phyloP scores from a whole-genome alignment of 2,888 invertebrate species.

The Drosophila picticornis region DNA sequence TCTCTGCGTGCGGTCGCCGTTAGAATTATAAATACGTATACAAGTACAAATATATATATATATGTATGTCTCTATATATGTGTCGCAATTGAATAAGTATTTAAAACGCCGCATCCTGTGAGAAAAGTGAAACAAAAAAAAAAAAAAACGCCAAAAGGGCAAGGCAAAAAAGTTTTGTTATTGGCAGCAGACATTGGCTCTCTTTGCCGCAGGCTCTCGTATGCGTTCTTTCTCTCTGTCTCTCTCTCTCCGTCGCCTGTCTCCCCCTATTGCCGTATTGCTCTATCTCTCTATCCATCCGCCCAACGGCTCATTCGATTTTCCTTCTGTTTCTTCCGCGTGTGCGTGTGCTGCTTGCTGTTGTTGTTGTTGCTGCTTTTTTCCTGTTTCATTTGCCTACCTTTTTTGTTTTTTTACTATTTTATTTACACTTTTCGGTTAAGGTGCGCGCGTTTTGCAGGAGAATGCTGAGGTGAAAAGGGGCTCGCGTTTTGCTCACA shows the following conservation, averaged over 20 bases:
- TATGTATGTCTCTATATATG: slow-evolving; percentile 1
- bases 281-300: slow-evolving; percentile 17
- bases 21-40: slow-evolving; percentile 1
- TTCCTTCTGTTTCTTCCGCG: slow-evolving; percentile 57
- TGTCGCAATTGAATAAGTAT: slow-evolving; percentile 21
- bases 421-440: slow-evolving; percentile 69
- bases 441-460: slow-evolving; percentile 29
- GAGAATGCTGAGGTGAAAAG: slow-evolving; percentile 9
- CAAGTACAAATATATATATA: background rate
- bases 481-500: slow-evolving; percentile 40
- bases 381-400: slow-evolving; percentile 59
- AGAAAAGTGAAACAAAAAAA: slow-evolving; percentile 70
- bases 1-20: slow-evolving; percentile 5
- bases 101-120: slow-evolving; percentile 73
- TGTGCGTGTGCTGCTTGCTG: slow-evolving; percentile 42
- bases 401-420: slow-evolving; percentile 48
- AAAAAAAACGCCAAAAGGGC: slow-evolving; percentile 41
- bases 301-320: slow-evolving; percentile 58
- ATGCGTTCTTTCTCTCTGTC: slow-evolving; percentile 13
- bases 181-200: slow-evolving; percentile 47
- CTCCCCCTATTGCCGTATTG: slow-evolving; percentile 21
- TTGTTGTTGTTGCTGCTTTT: slow-evolving; percentile 40
- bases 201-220: slow-evolving; percentile 47
- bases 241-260: slow-evolving; percentile 14
- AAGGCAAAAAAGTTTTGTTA: slow-evolving; percentile 68